phyloP scores from a whole-genome alignment of 1,140 invertebrate species.

The Drosophila sp. region DNA sequence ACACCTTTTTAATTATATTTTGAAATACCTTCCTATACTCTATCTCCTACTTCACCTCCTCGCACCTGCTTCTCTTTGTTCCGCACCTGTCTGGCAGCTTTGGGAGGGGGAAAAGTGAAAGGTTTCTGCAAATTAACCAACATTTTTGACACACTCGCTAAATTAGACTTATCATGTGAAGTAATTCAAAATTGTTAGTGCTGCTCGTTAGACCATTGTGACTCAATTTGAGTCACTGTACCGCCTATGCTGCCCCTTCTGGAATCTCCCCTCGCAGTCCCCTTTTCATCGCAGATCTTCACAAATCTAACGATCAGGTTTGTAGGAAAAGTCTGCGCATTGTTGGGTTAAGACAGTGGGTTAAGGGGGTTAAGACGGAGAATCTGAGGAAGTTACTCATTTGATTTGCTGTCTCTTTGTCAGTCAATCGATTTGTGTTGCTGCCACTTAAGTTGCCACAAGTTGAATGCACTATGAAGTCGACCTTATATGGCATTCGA shows the following conservation, averaged over 20 bases:
- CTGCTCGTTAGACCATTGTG: slow-evolving; percentile 36
- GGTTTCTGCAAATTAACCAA: slow-evolving; percentile 66
- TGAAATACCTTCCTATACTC: slow-evolving; percentile 13
- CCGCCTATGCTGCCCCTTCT: background rate
- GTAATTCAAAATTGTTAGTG: slow-evolving; percentile 42
- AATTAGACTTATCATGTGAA: slow-evolving; percentile 74
- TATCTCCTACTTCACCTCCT: background rate
- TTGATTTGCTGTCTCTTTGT: slow-evolving; percentile 26
- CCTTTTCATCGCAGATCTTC: background rate
- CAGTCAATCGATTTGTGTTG: slow-evolving; percentile 34
- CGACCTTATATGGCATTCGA: slow-evolving; percentile 33
- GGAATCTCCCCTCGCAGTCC: background rate
- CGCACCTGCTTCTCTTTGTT: background rate
- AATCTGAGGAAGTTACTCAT: slow-evolving; percentile 1
- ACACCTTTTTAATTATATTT: slow-evolving; percentile 79
- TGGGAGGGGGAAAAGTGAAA: slow-evolving; percentile 59
- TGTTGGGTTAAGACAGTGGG: background rate
- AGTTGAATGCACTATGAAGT: slow-evolving; percentile 49
- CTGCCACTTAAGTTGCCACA: slow-evolving; percentile 25
- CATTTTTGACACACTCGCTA: slow-evolving; percentile 56
- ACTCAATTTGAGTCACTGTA: slow-evolving; percentile 42
- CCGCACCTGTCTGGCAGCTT: background rate
- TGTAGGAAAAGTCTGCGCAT: background rate
- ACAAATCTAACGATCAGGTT: slow-evolving; percentile 15
- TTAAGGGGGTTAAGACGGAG: background rate